These are phyloP conservation scores for Cyprinus carpio DNA, from an alignment of 2,113 vertebrate genomes.

Conservation along the genomic window DNA sequence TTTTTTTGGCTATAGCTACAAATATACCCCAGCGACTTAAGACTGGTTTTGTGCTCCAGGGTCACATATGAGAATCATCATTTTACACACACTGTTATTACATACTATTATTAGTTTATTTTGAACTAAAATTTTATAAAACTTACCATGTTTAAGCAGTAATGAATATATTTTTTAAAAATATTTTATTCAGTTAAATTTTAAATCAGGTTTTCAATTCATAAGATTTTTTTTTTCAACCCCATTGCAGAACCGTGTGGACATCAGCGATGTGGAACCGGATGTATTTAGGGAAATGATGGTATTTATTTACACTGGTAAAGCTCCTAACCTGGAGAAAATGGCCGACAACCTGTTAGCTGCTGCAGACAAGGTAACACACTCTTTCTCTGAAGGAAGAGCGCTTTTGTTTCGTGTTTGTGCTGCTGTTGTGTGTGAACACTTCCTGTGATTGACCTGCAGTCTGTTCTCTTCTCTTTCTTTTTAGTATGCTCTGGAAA, in stretches of 20 bases:
- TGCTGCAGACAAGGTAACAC: constrained; percentile 92
- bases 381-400: not conserved
- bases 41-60: too few species aligned
- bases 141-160: too few species aligned
- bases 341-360: constrained; percentile 97
- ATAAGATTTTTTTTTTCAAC: not conserved
- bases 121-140: too few species aligned
- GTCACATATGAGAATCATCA: too few species aligned
- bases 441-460: not conserved
- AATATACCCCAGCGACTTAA: too few species aligned
- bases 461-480: not conserved
- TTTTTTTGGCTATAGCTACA: too few species aligned
- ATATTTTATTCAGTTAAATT: too few species aligned
- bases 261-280: constrained; percentile 97
- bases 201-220: too few species aligned
- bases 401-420: not conserved
- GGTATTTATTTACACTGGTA: constrained; percentile 98
- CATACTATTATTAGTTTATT: too few species aligned
- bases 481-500: constrained; percentile 89
- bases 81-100: too few species aligned
- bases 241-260: constrained; percentile 87
- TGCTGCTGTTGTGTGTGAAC: too few species aligned
- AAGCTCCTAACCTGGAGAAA: constrained; percentile 96
- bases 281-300: constrained; percentile 99
- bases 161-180: too few species aligned